Evolutionary conservation across 2,113 vertebrate species (phyloP), one percentile per base, ranked within the genome.

Genomic region (Falcunculus frontatus): DNA sequence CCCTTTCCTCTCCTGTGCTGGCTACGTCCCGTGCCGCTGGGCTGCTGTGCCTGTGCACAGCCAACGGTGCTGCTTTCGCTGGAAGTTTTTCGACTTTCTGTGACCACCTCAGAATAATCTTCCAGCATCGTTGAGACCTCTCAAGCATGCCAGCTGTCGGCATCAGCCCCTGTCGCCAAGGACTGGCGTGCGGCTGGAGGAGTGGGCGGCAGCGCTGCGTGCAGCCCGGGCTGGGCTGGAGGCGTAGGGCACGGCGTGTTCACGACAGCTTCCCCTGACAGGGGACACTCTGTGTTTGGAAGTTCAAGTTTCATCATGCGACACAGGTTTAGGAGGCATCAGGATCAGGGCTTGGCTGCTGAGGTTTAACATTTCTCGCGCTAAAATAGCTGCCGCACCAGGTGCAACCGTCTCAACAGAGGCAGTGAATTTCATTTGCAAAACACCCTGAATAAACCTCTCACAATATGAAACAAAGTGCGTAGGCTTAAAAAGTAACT

Each of bases 311-410:
- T 97, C 97, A 94, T 94, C 97, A 97, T 97, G 97, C 98, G 97
- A 97, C 95, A 88, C 60, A 89, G 92, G 97, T 95, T 93, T 78
- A 88, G 96, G 92, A 95, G 92, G 84, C 92, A 90, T 52, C 85
- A 59, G 92, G 97, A 94, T 95, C 87, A 83, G 92, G 91, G 86
- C 72, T 76, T 50, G 76, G 81, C 95, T 90, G 90, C 96, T 95
- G 80, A 68, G 93, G 97, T 95, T 97, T 98, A 98, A 96, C 98
- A 91, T 98, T 97, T 90, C 97, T 96, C 18, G 68, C 70, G 89
- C 97, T 69, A 95, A 98, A 98, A 99, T 98, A 98, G 97, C 94
- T 84, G 95, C 91, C 11, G 55, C 79, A 53, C 97, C 98, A 98
- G 98, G 98, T 98, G 98, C 98, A 98, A 85, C 96, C 89, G 95